Evolutionary conservation across 2,797 vertebrate species (phyloP).

Genomic region (Coreius guichenoti): DNA sequence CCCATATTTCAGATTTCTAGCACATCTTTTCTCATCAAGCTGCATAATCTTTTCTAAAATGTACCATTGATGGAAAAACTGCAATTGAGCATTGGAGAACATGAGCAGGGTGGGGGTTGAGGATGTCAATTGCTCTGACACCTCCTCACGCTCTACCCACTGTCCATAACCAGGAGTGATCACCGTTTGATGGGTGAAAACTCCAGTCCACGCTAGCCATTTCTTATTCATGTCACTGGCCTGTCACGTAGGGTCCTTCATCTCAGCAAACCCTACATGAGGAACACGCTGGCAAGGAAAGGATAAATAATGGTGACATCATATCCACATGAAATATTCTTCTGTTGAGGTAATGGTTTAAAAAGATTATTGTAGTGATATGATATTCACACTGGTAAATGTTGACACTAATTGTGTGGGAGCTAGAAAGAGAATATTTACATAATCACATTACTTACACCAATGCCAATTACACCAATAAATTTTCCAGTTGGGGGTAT

Average conservation of each 20-base stretch:
- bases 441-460: conserved; percentile 39
- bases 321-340: conserved; percentile 20
- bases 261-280: conserved; percentile 26
- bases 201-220: conserved; percentile 59
- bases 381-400: background rate
- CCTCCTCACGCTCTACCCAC: conserved; percentile 65
- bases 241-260: conserved; percentile 67
- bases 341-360: conserved; percentile 5
- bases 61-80: background rate
- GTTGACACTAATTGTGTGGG: background rate
- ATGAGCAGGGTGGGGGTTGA: conserved; percentile 49
- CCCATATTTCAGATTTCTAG: background rate
- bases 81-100: background rate
- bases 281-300: background rate
- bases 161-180: conserved; percentile 74
- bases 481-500: conserved; percentile 40
- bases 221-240: conserved; percentile 77
- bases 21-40: background rate
- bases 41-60: background rate
- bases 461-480: conserved; percentile 11
- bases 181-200: conserved; percentile 75
- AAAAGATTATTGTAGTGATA: background rate
- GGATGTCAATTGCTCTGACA: conserved; percentile 65
- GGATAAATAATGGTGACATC: conserved; percentile 7
- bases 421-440: conserved; percentile 25